Conservation (phyloP, 1,140 invertebrate genomes). For the Drosophila tani region DNA sequence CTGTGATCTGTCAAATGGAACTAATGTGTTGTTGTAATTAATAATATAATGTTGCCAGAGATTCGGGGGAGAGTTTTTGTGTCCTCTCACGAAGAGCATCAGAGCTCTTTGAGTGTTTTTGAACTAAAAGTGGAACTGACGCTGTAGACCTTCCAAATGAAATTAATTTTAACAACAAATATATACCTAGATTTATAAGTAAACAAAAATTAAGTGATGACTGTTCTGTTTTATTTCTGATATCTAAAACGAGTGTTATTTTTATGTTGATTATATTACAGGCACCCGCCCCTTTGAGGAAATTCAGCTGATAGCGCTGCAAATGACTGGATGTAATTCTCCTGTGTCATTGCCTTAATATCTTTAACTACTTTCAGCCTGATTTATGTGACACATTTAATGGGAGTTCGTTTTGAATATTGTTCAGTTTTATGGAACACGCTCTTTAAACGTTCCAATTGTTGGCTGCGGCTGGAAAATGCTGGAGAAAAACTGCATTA, state of each 20-base stretch:
- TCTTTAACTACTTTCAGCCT: conserved; percentile 46
- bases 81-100: too few relatives aligned
- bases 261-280: not conserved
- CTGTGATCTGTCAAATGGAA: too few relatives aligned
- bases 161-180: too few relatives aligned
- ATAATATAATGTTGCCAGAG: too few relatives aligned
- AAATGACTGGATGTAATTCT: conserved; percentile 4
- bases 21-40: too few relatives aligned
- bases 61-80: too few relatives aligned
- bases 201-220: too few relatives aligned
- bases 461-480: conserved; percentile 56
- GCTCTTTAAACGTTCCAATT: conserved; percentile 47
- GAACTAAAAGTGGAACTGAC: too few relatives aligned
- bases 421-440: conserved; percentile 56
- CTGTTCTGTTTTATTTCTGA: not conserved
- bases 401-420: conserved; percentile 54
- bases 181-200: too few relatives aligned
- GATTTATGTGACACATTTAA: conserved; percentile 74
- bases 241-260: not conserved
- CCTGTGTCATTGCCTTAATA: conserved; percentile 33
- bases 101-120: too few relatives aligned
- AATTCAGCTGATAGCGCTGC: not conserved
- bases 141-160: too few relatives aligned
- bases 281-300: not conserved
- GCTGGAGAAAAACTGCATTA: conserved; percentile 21